Conservation (phyloP, 2,888 invertebrate species). For the Mellilla xanthometata region DNA sequence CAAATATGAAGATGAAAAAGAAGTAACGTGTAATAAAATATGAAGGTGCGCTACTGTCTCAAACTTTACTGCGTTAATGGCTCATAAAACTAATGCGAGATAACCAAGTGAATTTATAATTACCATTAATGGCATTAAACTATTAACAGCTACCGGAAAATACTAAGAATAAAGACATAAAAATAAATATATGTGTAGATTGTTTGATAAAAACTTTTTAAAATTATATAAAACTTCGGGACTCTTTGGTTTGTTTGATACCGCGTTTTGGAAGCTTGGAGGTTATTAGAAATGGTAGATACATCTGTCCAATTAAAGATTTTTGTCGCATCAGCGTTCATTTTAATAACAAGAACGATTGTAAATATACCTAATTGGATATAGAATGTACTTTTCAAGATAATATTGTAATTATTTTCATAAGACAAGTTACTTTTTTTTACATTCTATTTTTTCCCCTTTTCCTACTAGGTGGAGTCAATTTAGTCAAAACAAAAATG, state of each 20-base stretch:
- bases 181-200: conserved; percentile 80
- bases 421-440: too few species aligned
- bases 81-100: conserved; percentile 76
- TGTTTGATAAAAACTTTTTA: conserved; percentile 60
- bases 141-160: conserved; percentile 80
- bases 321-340: too few species aligned
- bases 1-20: too few species aligned
- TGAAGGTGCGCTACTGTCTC: conserved; percentile 3
- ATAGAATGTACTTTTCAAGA: too few species aligned
- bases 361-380: too few species aligned
- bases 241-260: conserved; percentile 40
- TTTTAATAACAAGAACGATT: too few species aligned
- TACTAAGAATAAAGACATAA: conserved; percentile 78
- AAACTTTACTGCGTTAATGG: conserved; percentile 39
- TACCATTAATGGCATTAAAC: conserved; percentile 77
- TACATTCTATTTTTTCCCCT: too few species aligned
- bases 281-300: background rate
- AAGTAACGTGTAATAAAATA: too few species aligned
- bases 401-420: too few species aligned
- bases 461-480: too few species aligned
- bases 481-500: too few species aligned
- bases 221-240: conserved; percentile 63
- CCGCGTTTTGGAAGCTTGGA: conserved; percentile 44
- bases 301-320: background rate
- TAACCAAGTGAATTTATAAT: conserved; percentile 73